Conservation (phyloP, 1,140 invertebrate species). For the Drosophila sucinea region DNA sequence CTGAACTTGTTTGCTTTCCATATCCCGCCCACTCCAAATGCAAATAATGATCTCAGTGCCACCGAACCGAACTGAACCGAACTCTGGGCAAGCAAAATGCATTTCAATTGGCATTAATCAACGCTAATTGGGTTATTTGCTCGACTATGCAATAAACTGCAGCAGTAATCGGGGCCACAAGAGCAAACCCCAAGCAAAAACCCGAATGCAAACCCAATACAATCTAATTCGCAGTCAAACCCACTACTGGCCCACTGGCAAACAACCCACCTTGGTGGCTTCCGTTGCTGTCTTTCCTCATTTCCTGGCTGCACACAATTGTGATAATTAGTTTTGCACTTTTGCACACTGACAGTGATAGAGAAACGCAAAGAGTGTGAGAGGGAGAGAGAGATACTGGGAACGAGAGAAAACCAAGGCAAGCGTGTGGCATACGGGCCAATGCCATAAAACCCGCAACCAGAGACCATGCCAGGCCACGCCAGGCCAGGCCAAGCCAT, state of each 20-base stretch:
- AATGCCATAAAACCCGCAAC: neutral
- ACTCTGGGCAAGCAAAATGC: constrained; percentile 49
- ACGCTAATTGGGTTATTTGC: constrained; percentile 77
- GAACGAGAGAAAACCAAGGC: neutral
- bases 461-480: constrained; percentile 23
- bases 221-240: constrained; percentile 18
- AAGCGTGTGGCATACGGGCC: constrained; percentile 3
- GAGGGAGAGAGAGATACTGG: neutral
- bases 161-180: constrained; percentile 58
- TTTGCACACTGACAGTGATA: constrained; percentile 52
- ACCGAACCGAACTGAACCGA: neutral
- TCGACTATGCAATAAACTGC: constrained; percentile 73
- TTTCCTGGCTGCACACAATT: constrained; percentile 79
- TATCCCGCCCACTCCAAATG: neutral
- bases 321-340: constrained; percentile 81
- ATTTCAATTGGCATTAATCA: constrained; percentile 81
- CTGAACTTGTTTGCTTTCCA: constrained; percentile 36
- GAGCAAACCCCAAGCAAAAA: neutral
- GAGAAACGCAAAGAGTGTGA: neutral
- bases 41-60: constrained; percentile 9
- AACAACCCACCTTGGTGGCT: constrained; percentile 70
- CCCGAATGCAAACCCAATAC: constrained; percentile 6
- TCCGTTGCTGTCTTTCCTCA: constrained; percentile 80
- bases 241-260: constrained; percentile 28
- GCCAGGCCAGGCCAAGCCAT: constrained; percentile 2